Evolutionary conservation across 1,140 invertebrate species (phyloP).

Genomic region (Calycopis cecrops): DNA sequence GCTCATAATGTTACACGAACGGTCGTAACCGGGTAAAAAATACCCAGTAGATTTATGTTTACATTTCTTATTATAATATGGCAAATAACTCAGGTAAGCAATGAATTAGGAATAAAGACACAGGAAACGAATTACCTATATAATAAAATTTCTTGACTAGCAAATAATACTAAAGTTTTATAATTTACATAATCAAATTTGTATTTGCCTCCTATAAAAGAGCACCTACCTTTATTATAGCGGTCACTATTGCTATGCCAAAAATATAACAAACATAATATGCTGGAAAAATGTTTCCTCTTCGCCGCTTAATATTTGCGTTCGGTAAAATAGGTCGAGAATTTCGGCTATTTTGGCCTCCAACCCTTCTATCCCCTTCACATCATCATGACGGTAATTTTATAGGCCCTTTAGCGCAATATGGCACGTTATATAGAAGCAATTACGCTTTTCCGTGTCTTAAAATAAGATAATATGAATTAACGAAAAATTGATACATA

Average conservation of each 20-base stretch:
- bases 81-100: no score
- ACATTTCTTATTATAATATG: no score
- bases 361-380: not conserved
- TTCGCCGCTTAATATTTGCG: constrained; percentile 8
- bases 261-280: constrained; percentile 11
- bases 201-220: not conserved
- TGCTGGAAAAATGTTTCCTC: constrained; percentile 13
- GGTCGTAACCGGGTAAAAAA: no score
- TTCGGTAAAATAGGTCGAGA: constrained; percentile 7
- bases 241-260: constrained; percentile 4
- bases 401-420: constrained; percentile 1
- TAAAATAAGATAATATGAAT: no score
- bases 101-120: not conserved
- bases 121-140: not conserved
- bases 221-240: not conserved
- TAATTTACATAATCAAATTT: not conserved
- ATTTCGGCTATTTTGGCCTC: not conserved
- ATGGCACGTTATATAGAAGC: not conserved
- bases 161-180: not conserved
- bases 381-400: not conserved
- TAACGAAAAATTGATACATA: no score
- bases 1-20: no score
- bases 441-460: no score
- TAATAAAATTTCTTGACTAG: not conserved
- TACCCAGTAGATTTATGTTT: no score